These are phyloP conservation scores for Zaprionus inermis DNA, from an alignment of 1,140 invertebrate genomes.

Conservation along the genomic window DNA sequence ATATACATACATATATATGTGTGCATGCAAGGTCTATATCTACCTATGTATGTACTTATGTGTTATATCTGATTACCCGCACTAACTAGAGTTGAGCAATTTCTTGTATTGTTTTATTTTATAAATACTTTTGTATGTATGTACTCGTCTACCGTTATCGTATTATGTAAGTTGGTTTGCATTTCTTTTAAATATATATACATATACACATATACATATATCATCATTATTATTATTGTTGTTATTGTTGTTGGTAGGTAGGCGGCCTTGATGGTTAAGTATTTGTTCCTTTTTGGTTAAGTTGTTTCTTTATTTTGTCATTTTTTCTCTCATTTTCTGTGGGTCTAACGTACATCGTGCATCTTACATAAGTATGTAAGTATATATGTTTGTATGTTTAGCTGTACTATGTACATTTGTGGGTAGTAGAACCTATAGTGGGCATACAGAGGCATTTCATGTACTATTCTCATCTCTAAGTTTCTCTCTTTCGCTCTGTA, in stretches of 20 bases:
- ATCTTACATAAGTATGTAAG: neutral
- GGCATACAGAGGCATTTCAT: slow-evolving; percentile 41
- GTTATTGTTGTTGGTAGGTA: slow-evolving; percentile 32
- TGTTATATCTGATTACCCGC: slow-evolving; percentile 23
- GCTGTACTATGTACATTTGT: slow-evolving; percentile 42
- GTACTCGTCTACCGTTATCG: slow-evolving; percentile 5
- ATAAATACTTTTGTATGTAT: slow-evolving; percentile 21
- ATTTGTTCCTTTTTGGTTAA: slow-evolving; percentile 22
- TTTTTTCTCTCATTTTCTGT: slow-evolving; percentile 6
- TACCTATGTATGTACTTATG: slow-evolving; percentile 6
- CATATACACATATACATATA: slow-evolving; percentile 18
- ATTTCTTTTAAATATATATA: slow-evolving; percentile 4
- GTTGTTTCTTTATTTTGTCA: too few species aligned
- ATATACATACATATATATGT: neutral
- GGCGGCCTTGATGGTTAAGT: slow-evolving; percentile 24
- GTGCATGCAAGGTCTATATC: slow-evolving; percentile 3
- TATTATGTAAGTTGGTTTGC: slow-evolving; percentile 12
- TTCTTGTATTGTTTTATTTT: slow-evolving; percentile 9
- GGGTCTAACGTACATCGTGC: slow-evolving; percentile 8
- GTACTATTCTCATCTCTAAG: slow-evolving; percentile 9
- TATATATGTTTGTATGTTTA: slow-evolving; percentile 13
- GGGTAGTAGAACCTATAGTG: slow-evolving; percentile 43
- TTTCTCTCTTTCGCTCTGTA: slow-evolving; percentile 7
- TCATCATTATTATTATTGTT: slow-evolving; percentile 21
- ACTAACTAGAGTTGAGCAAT: slow-evolving; percentile 39